Base-by-base conservation (phyloP, 2,113 vertebrate genomes). In the Monarcha castaneiventris region DNA sequence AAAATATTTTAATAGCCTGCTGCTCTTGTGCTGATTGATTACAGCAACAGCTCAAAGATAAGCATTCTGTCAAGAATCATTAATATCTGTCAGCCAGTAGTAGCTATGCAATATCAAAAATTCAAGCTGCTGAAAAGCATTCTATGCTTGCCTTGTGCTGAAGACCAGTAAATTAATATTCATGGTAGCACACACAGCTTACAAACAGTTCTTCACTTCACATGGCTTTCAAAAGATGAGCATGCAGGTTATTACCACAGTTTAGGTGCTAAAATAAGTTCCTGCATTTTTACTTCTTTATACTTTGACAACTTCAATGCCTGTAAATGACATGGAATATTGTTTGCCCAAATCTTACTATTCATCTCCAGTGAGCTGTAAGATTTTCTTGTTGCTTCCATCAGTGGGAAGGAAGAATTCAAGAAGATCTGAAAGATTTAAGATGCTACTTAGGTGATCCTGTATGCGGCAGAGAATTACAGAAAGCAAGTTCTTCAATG, bases 31-130 rank as follows among this genome's bases (percentile, higher is more conserved):
- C 90, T 95, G 84, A 79, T 95, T 96, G 94, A 96, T 96, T 96
- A 95, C 82, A 96, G 84, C 90, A 94, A 85, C 94, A 96, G 84
- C 94, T 96, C 76, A 96, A 89, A 92, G 88, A 90, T 96, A 92
- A 97, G 87, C 88, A 83, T 85, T 88, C 93, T 95, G 84, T 96
- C 93, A 95, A 95, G 93, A 95, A 76, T 95, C 92, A 94, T 96
- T 96, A 97, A 86, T 94, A 87, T 89, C 66, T 95, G 71, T 90
- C 86, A 96, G 63, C 79, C 71, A 59, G 49, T 52, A 79, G 72
- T 83, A 92, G 90, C 80, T 94, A 67, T 73, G 37, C 46, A 91
- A 80, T 90, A 92, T n/a, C 18, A 89, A 82, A 94, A 94, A 87
- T 63, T 44, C 14, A 14, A 73, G 77, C 72, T 79, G 30, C 64